These are phyloP conservation scores for Sussaba pulchella DNA, from an alignment of 2,888 invertebrate species.

Conservation along the genomic window DNA sequence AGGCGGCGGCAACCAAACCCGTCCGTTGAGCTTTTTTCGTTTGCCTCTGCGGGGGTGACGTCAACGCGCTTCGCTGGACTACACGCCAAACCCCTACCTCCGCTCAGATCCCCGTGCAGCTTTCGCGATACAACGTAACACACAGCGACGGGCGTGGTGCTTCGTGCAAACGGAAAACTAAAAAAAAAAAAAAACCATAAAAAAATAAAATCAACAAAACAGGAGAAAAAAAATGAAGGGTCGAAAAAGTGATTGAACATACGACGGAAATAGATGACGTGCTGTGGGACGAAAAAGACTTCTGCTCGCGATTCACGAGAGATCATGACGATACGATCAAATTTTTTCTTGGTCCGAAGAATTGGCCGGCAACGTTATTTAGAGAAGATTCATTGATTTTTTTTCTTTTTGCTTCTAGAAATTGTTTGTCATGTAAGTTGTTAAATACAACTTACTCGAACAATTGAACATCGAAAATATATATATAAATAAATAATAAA, in stretches of 20 bases:
- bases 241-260: constrained; percentile 18
- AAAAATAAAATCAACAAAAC: neutral
- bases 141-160: neutral
- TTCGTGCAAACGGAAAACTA: constrained; percentile 4
- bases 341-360: no score
- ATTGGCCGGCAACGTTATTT: no score
- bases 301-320: no score
- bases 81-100: constrained; percentile 7
- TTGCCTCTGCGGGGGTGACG: constrained; percentile 16
- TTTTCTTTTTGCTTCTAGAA: no score
- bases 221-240: neutral
- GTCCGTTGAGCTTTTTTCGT: constrained; percentile 38
- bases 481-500: no score
- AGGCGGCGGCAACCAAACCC: constrained; percentile 19
- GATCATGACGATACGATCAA: no score
- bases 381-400: no score
- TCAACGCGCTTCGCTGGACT: constrained; percentile 38
- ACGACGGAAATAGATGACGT: constrained; percentile 4
- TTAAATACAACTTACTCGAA: no score
- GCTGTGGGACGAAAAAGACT: neutral
- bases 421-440: no score
- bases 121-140: constrained; percentile 16
- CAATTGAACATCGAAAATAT: no score
- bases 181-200: neutral
- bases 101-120: constrained; percentile 17